phyloP scores from a whole-genome alignment of 2,797 vertebrate species.

The Sebastes goodei region DNA sequence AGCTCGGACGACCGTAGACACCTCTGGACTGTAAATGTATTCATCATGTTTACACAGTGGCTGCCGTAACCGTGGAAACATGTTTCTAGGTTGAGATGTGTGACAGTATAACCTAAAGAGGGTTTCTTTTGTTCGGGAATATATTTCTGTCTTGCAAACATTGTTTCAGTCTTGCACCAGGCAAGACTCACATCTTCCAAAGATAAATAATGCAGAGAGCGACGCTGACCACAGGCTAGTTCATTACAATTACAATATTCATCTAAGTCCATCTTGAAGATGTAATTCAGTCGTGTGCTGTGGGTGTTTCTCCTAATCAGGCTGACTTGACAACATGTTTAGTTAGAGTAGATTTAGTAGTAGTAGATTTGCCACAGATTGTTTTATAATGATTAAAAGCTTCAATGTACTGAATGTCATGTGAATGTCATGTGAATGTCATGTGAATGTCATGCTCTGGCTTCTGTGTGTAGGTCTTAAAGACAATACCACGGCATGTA shows the following conservation, averaged over 20 bases:
- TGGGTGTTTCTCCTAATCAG: not conserved
- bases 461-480: not conserved
- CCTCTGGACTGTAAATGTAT: not conserved
- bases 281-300: not conserved
- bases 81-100: not conserved
- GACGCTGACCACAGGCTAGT: not conserved
- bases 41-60: not conserved
- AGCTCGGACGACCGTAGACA: not conserved
- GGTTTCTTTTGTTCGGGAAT: not conserved
- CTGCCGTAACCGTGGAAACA: not conserved
- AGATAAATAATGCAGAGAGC: not conserved
- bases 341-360: not conserved
- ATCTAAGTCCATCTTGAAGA: not conserved
- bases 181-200: constrained; percentile 29
- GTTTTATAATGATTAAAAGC: not conserved
- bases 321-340: not conserved
- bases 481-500: constrained; percentile 80
- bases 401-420: not conserved
- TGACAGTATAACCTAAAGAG: not conserved
- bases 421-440: too few species aligned
- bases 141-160: constrained; percentile 63
- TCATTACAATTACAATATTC: not conserved
- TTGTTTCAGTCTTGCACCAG: constrained; percentile 81
- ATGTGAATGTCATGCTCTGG: not conserved
- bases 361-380: not conserved